Evolutionary conservation across 2,888 invertebrate genomes (phyloP).

Genomic region (Acronicta alni): DNA sequence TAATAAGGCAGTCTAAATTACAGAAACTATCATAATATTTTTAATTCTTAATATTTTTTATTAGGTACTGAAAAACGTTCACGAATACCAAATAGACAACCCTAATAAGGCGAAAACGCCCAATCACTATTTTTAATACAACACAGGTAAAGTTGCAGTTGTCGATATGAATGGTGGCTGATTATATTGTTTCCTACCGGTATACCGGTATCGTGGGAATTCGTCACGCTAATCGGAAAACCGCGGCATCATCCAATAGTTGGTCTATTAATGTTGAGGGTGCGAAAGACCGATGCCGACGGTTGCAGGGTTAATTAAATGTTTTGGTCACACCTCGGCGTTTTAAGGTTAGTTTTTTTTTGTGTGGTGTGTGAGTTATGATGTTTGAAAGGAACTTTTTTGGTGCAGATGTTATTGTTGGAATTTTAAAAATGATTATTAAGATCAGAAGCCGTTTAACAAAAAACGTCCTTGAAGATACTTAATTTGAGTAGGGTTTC

Average conservation of each 20-base stretch:
- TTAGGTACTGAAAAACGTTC: neutral
- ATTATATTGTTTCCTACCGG: constrained; percentile 86
- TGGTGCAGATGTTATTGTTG: neutral
- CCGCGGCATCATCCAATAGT: constrained; percentile 83
- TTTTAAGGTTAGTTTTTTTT: constrained; percentile 42
- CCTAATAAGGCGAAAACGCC: constrained; percentile 72
- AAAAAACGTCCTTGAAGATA: too few species aligned
- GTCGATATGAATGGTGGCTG: constrained; percentile 82
- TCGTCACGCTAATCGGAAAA: constrained; percentile 86
- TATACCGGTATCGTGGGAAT: constrained; percentile 76
- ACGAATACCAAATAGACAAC: constrained; percentile 32
- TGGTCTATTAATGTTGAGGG: constrained; percentile 77
- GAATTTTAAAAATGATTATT: neutral
- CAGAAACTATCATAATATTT: neutral
- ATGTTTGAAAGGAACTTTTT: constrained; percentile 28
- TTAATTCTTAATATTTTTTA: too few species aligned
- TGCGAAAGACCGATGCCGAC: constrained; percentile 76
- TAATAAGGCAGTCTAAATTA: too few species aligned
- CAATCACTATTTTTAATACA: constrained; percentile 87
- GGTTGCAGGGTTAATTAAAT: constrained; percentile 75
- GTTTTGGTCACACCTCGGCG: constrained; percentile 59
- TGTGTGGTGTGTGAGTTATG: constrained; percentile 40
- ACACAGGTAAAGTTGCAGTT: constrained; percentile 67
- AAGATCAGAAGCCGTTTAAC: neutral
- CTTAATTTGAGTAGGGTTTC: too few species aligned